Evolutionary conservation across 2,888 invertebrate species (phyloP), one percentile per base, ranked within the genome.

Genomic region (Automeris io): DNA sequence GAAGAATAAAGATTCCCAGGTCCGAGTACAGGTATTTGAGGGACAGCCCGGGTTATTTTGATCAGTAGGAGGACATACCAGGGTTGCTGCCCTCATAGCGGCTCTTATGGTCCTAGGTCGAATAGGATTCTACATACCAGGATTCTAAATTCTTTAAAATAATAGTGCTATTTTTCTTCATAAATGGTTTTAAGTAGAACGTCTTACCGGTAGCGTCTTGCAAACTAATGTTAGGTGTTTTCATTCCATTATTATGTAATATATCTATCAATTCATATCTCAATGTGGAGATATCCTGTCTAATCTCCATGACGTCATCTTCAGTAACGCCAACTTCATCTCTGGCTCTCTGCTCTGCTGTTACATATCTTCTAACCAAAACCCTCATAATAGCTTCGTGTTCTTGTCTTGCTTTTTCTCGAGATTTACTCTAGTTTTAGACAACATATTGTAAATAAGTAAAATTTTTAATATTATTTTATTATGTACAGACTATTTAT

Each of bases 221-320:
- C 51, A 89, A 71, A 42, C 91, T 91, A 37, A 94, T 75, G 48
- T 90, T 87, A 0, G 95, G 95, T 0, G 95, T 95, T 49, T 90
- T 89, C 93, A 95, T 95, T 35, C 95, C 96, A 64, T 98, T 98
- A 52, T 92, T 92, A 39, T 91, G 89, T 7, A 98, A 90, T 58
- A 98, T 97, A 61, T 97, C 97, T 38, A 98, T 92, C 13, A 98
- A 87, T 66, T 98, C 98, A 71, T 93, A 98, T 46, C 97, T 89
- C 49, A 98, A 89, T 3, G 96, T 94, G n/a, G 96, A 97, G 46
- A 98, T 97, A 69, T 98, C 98, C 66, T 98, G 98, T 56, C 98
- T 91, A 60, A 98, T 96, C 87, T 99, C 99, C 91, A 97, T 97
- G 47, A 99, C 95, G 74, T 99, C 98, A 76, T 99, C 99, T 69